These are phyloP conservation scores for Erythrolamprus reginae DNA, from an alignment of 2,113 vertebrate species.

Conservation along the genomic window DNA sequence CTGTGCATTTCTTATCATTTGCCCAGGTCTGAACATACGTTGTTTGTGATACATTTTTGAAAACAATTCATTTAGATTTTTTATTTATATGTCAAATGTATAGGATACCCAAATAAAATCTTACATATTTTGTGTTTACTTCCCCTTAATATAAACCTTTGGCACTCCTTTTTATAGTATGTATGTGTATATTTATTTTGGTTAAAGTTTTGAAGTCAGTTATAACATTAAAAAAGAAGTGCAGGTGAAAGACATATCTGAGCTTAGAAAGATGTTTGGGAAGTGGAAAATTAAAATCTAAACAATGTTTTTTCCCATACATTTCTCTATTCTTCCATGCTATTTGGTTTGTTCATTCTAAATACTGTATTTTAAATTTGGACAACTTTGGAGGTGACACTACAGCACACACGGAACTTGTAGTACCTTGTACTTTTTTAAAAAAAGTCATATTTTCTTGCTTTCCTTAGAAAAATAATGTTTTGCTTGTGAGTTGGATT, in stretches of 20 bases:
- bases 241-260: neutral
- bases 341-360: neutral
- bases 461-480: neutral
- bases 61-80: neutral
- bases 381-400: neutral
- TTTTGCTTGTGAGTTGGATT: neutral
- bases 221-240: neutral
- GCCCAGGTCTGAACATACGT: neutral
- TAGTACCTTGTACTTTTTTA: neutral
- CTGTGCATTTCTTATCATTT: neutral
- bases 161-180: neutral
- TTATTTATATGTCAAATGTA: neutral
- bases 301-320: neutral
- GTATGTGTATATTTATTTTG: neutral
- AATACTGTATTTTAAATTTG: neutral
- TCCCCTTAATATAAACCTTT: neutral
- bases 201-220: neutral
- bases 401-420: neutral
- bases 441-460: neutral
- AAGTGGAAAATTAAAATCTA: neutral
- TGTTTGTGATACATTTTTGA: neutral
- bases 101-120: neutral
- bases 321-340: neutral
- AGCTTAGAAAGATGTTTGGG: neutral
- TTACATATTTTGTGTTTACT: neutral